Evolutionary conservation across 2,797 vertebrate genomes (phyloP), one percentile per base, ranked within the genome.

Genomic region (Distichodus sexfasciatus): DNA sequence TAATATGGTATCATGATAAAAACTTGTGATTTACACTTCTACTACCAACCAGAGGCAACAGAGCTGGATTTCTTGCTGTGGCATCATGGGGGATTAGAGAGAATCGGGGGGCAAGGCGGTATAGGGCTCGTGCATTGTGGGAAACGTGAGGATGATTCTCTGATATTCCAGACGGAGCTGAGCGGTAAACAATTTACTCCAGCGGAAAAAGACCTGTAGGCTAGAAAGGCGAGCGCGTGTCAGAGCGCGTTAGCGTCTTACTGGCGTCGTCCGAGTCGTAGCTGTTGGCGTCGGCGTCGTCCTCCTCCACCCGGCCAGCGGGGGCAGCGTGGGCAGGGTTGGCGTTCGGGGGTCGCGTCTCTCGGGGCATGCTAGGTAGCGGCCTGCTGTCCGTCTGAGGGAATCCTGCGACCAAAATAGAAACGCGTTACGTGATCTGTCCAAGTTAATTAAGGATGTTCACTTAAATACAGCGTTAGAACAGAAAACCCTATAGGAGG

Each of bases 181-280:
- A 40, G 62, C n/a, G 26, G 31, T 60, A 63, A 74, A 71, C 59
- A 54, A 36, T 63, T 71, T 60, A 38, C 55, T 62, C 48, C 58
- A 43, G 58, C 58, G 38, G 26, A 36, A n/a, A 64, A n/a, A n/a
- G n/a, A 69, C 54, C 74, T 62, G 44, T 44, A n/a, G 69, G 59
- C 47, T 53, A 46, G 33, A 59, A 71, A 65, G 59, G 28, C 50
- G 46, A 72, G 51, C 58, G 61, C 47, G 55, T 68, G 69, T 48
- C 50, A 58, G 33, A 28, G 72, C 29, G 53, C 26, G 58, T 75
- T 69, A 63, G 36, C 33, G 10, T 70, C 84, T 69, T 87, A 98
- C 96, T 96, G 81, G 93, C 85, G 77, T 97, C 96, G 10, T 98
- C 96, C 0, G 96, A 98, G 76, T 98, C 96, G 0, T 95, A 95